Base-by-base conservation (phyloP, 1,140 invertebrate species). In the Brachionus rubens region DNA sequence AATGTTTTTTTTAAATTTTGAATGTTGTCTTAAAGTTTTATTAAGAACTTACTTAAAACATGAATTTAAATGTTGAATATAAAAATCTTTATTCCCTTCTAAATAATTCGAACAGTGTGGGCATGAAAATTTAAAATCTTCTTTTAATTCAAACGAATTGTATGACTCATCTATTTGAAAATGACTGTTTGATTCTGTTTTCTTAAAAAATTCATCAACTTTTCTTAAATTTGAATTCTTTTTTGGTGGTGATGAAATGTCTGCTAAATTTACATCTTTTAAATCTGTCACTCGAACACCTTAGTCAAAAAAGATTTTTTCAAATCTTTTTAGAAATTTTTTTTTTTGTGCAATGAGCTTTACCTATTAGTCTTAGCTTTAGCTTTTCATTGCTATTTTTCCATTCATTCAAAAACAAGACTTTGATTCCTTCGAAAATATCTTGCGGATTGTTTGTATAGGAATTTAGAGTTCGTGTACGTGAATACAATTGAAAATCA, bases 321-420 rank as follows among this genome's bases (percentile, higher is more conserved):
- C 14, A 30, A 3, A 1, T 21, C 14, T 41, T 21, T 33, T 12
- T 28, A 75, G 16, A 40, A n/a, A n/a, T n/a, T n/a, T n/a, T n/a
- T n/a, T n/a, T n/a, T n/a, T n/a, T n/a, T n/a, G n/a, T n/a, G n/a
- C n/a, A n/a, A n/a, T n/a, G n/a, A n/a, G n/a, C n/a, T 40, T 78
- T 80, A 84, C 87, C 87, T 81, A 88, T 82, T 5, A 88, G 80
- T 54, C 87, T 79, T 14, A 88, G 79, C 7, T 78, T 79, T 16
- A 87, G 79, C 14, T 82, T 78, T 33, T 81, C 77, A 14, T 80
- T 79, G 41, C 79, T 76, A 41, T 72, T 77, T 65, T 81, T 76
- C 41, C 86, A 83, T 80, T 87, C 86, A 7, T 78, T 77, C 40
- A 80, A 79, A 1, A 87, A 81, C 26, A 87, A 79, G 40, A 80